Evolutionary conservation across 2,113 vertebrate species (phyloP).

Genomic region (Campylomormyrus tamandua): DNA sequence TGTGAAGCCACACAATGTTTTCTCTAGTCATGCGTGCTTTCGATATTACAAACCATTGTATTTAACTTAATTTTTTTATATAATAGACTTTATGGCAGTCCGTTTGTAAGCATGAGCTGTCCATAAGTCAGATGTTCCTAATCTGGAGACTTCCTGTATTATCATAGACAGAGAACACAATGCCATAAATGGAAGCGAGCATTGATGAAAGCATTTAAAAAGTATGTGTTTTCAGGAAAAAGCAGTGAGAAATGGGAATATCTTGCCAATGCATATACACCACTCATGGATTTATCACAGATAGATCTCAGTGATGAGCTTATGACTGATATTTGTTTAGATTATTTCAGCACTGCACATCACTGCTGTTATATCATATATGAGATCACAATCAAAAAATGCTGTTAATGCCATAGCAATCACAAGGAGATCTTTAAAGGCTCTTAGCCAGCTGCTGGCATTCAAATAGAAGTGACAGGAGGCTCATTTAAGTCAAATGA

Average conservation of each 20-base stretch:
- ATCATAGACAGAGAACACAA: not conserved
- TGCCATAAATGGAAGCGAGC: not conserved
- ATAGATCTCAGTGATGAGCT: not conserved
- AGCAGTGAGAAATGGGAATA: not conserved
- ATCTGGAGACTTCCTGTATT: not conserved
- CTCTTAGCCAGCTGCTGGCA: not conserved
- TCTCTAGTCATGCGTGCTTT: not conserved
- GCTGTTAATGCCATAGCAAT: not conserved
- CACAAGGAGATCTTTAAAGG: not conserved
- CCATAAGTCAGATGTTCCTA: not conserved
- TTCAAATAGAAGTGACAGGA: not conserved
- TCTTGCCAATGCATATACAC: not conserved
- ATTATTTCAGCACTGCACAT: not conserved
- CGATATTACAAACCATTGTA: not conserved
- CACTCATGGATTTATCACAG: not conserved
- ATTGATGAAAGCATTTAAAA: not conserved
- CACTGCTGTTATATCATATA: not conserved
- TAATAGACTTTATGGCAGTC: not conserved
- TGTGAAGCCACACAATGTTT: not conserved
- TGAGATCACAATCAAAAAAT: not conserved
- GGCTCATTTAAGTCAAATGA: not conserved
- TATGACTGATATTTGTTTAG: not conserved
- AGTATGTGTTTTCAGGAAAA: not conserved
- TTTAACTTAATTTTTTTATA: not conserved
- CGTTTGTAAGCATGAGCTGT: not conserved